Evolutionary conservation across 2,113 vertebrate genomes (phyloP), one percentile per base, ranked within the genome.

Genomic region (Laticauda colubrina): DNA sequence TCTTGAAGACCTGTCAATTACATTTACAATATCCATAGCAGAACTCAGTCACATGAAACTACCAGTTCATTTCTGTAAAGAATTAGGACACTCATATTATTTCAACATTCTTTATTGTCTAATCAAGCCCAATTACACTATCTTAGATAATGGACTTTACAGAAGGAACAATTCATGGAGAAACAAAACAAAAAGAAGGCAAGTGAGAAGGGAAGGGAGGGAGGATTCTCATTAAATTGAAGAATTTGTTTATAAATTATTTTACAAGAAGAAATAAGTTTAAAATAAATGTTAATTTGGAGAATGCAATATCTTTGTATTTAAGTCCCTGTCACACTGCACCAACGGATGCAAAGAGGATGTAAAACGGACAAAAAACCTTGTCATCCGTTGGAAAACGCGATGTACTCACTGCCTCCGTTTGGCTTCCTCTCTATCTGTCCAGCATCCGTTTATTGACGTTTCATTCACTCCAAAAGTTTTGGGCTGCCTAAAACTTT

Each of bases 1-100:
- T 5, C 90, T 95, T 91, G 34, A 26, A 93, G 26, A 89, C 53
- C 23, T 94, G 95, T 93, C 87, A 94, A 88, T 93, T 94, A 75
- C 56, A 90, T 87, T 91, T 88, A 91, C n/a, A 39, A 93, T 87
- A 91, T 95, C 2, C 18, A 87, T 90, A 81, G 55, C 89, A 48
- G 29, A 29, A 81, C 53, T 24, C 7, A 21, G 39, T 88, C 59
- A 18, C 1, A 45, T 91, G 89, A 45, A 34, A 26, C 1, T 85
- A 91, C 92, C 89, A n/a, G 48, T 91, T 90, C 34, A 87, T 9
- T 64, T 93, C 39, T 24, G 51, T 24, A 53, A 34, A 81, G 75
- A 92, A 92, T 29, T 29, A 56, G 86, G 51, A 53, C 20, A 69
- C 6, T 18, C 14, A 59, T 88, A 14, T 88, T 81, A 55, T 81